Evolutionary conservation across 2,888 invertebrate genomes (phyloP).

Genomic region (Stenichneumon culpator): DNA sequence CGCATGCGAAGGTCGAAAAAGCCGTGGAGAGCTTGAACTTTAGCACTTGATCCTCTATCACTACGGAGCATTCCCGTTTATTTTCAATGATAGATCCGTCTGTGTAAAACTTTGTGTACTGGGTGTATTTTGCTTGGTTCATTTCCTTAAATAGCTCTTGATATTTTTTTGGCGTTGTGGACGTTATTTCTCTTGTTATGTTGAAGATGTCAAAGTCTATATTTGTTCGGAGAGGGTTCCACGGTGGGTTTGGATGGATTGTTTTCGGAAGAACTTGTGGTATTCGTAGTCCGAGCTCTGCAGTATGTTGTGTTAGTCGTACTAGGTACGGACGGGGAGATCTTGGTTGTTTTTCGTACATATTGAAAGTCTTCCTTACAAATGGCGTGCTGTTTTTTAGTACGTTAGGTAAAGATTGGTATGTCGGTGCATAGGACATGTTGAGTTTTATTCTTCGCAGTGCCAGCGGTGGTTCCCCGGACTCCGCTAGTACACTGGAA

Average conservation of each 20-base stretch:
- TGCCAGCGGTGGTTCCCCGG: slow-evolving; percentile 4
- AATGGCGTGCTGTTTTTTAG: too few relatives aligned
- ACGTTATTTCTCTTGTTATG: not conserved
- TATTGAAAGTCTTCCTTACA: not conserved
- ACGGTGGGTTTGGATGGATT: not conserved
- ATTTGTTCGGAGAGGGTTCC: not conserved
- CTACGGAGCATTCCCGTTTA: not conserved
- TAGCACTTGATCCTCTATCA: not conserved
- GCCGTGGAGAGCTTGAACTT: slow-evolving; percentile 9
- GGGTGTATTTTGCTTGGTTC: not conserved
- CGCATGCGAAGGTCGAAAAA: slow-evolving; percentile 25
- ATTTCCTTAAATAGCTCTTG: not conserved
- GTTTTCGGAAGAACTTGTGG: not conserved
- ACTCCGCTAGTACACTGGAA: slow-evolving; percentile 27
- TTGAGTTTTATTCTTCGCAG: not conserved
- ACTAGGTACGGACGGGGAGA: not conserved
- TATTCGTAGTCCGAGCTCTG: not conserved
- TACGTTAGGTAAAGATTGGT: too few relatives aligned
- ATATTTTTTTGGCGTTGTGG: not conserved
- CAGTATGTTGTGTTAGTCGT: not conserved
- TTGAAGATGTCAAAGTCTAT: not conserved
- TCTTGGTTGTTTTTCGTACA: not conserved
- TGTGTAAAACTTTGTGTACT: not conserved
- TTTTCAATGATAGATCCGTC: not conserved
- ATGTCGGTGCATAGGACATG: too few relatives aligned